These are phyloP conservation scores for Rhorus exstirpatorius DNA, from an alignment of 2,888 invertebrate genomes.

Conservation along the genomic window DNA sequence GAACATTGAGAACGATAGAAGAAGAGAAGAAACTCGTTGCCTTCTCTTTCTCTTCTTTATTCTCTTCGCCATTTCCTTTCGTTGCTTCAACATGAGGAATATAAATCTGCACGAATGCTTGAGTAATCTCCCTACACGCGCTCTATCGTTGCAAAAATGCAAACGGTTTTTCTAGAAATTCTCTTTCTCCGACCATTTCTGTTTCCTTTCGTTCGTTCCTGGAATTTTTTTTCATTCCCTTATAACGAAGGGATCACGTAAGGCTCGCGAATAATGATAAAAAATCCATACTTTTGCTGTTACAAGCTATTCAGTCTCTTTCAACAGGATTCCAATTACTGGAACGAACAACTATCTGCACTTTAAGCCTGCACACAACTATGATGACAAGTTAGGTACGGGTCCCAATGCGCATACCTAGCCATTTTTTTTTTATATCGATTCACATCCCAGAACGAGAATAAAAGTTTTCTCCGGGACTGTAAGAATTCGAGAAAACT, in stretches of 20 bases:
- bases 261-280: neutral
- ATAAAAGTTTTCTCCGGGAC: no score
- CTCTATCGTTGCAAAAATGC: conserved; percentile 34
- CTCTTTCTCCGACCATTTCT: neutral
- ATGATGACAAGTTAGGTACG: no score
- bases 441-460: no score
- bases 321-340: neutral
- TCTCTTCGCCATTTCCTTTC: conserved; percentile 17
- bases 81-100: conserved; percentile 21
- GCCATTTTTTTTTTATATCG: no score
- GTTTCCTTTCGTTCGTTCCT: neutral
- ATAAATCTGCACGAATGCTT: conserved; percentile 49
- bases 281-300: neutral
- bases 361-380: no score
- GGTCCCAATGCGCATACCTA: no score
- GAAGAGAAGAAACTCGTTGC: conserved; percentile 38
- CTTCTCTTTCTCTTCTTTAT: conserved; percentile 6
- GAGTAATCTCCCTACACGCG: conserved; percentile 14
- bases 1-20: conserved; percentile 30
- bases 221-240: conserved; percentile 16
- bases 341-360: no score
- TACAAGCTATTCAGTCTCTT: neutral
- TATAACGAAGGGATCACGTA: conserved; percentile 15
- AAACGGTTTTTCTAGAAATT: conserved; percentile 22
- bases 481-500: no score